Base-by-base conservation (phyloP, 2,888 invertebrate genomes). In the Elmis aenea region DNA sequence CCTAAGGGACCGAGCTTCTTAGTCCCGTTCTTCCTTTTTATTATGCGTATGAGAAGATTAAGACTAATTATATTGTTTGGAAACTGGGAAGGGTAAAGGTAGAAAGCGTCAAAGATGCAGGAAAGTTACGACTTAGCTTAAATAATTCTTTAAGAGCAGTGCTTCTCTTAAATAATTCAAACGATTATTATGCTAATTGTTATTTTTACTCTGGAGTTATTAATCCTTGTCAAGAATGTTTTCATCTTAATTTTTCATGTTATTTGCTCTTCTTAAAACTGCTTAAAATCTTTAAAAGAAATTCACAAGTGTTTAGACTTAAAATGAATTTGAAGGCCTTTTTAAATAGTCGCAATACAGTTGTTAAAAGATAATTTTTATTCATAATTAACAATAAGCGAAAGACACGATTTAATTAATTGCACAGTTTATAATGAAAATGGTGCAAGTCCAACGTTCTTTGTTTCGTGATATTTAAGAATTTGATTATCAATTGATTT, bases 1-100 rank as follows among this genome's bases (percentile, higher is more conserved):
- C 42, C 33, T 30, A 10, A 29, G 42, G 42, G 38, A 20, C 21
- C 21, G 10, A 22, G 26, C 28, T 35, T 36, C 39, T 42, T 42
- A 42, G 33, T 30, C 39, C 28, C 34, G 38, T 32, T 35, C 28
- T 29, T 42, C 32, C 29, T 42, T 32, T 33, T 42, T 42, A 42
- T 46, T 42, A 42, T 46, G 40, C 33, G 36, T 45, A 45, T 43
- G 45, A 45, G 42, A 45, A 45, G 48, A 48, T 48, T 48, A 48
- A 41, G 42, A 45, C 48, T 48, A 48, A 48, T 48, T 48, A 48
- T 45, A 42, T 43, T 48, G 45, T 45, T 45, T 45, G 41, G 42
- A 45, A 45, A 36, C 38, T 41, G 31, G 39, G 36, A 45, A 41
- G 48, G 48, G 45, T 45, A 31, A 38, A 38, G 26, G 5, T 6